Percentiles rank a stretch among this genome's conserved stretches.
Conservation (phyloP, 2,113 vertebrate genomes). For the Ciconia stormi region DNA sequence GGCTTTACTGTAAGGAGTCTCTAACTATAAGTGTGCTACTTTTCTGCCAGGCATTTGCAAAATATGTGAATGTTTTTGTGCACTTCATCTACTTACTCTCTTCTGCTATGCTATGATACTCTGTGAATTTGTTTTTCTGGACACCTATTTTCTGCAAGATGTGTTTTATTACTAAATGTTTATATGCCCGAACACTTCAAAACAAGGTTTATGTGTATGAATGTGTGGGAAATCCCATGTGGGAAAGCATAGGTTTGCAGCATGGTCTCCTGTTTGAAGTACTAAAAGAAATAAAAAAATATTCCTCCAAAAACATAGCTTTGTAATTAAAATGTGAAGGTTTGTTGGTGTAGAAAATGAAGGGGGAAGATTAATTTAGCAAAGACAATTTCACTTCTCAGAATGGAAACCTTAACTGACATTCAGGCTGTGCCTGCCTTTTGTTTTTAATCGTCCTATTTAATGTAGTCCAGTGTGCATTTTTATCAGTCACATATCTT, state of each 20-base stretch:
- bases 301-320: background rate
- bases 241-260: background rate
- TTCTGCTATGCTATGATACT: background rate
- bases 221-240: background rate
- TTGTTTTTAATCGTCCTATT: background rate
- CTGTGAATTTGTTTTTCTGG: background rate
- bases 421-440: background rate
- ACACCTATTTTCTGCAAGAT: background rate
- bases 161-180: background rate
- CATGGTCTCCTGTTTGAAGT: background rate
- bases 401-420: background rate
- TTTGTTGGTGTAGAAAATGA: background rate
- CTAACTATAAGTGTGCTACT: background rate
- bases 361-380: background rate
- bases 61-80: background rate
- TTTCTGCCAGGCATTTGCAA: background rate
- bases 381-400: background rate
- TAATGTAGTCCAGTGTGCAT: background rate
- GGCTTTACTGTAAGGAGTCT: background rate
- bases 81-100: background rate
- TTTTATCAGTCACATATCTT: background rate
- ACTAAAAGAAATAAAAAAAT: background rate
- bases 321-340: background rate
- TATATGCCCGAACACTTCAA: background rate
- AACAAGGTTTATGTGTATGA: background rate